A percentile compares a stretch with the other conserved stretches of the same genome.
phyloP scores from a whole-genome alignment of 2,888 invertebrate species.

The Amiota mariae region DNA sequence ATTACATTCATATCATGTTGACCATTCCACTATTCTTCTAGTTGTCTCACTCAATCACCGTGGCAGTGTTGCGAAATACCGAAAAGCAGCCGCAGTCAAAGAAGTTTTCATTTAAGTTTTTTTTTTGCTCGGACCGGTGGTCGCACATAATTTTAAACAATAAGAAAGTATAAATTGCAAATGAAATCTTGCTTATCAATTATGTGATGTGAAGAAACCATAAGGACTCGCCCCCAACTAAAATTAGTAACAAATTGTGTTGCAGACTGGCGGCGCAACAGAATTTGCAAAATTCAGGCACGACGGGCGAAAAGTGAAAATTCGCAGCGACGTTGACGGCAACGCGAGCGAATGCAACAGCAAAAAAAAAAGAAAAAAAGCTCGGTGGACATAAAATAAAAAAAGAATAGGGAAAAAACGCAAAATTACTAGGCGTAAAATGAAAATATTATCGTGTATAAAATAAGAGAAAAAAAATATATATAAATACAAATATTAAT shows the following conservation, averaged over 20 bases:
- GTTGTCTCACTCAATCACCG: too few relatives aligned
- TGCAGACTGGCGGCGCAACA: neutral
- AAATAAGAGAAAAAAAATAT: neutral
- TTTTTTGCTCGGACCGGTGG: neutral
- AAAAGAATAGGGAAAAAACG: neutral
- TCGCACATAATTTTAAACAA: conserved; percentile 1
- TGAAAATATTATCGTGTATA: neutral
- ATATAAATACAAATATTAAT: neutral
- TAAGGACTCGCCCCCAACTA: too few relatives aligned
- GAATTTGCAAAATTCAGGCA: conserved; percentile 12
- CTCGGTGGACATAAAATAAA: conserved; percentile 21
- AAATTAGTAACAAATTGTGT: conserved; percentile 11
- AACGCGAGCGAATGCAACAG: conserved; percentile 43
- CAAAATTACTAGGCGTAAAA: conserved; percentile 12
- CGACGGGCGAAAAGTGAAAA: conserved; percentile 61
- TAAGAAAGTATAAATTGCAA: neutral
- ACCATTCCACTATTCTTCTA: too few relatives aligned
- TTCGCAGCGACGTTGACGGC: conserved; percentile 47
- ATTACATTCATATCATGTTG: too few relatives aligned
- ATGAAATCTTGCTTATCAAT: neutral
- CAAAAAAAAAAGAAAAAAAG: conserved; percentile 27
- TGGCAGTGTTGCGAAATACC: too few relatives aligned
- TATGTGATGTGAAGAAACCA: too few relatives aligned
- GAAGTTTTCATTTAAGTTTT: too few relatives aligned
- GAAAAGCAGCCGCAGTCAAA: too few relatives aligned